A percentile compares a stretch with the other conserved stretches of the same genome.
Conservation (phyloP, 2,888 invertebrate species). For the Apamea anceps region DNA sequence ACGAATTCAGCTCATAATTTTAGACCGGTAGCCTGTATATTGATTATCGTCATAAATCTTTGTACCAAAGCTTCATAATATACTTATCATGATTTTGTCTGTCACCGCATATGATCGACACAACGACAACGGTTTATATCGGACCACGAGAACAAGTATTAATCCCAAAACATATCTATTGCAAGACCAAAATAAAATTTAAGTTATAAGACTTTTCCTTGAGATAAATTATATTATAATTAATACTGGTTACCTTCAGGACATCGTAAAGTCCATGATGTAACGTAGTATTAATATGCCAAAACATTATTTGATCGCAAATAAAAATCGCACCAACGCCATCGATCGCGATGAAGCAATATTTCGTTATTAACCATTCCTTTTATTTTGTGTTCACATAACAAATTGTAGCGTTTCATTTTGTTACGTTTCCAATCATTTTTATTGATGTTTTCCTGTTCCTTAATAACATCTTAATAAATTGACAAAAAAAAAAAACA, state of each 20-base stretch:
- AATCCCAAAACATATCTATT: neutral
- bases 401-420: slow-evolving; percentile 61
- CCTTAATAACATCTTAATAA: neutral
- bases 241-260: neutral
- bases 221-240: neutral
- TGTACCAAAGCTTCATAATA: neutral
- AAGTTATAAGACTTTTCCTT: neutral
- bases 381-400: slow-evolving; percentile 62
- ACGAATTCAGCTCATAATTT: too few species aligned
- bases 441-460: slow-evolving; percentile 27
- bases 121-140: neutral
- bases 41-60: neutral
- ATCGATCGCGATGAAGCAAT: slow-evolving; percentile 74
- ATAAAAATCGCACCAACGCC: slow-evolving; percentile 77
- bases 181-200: too few species aligned
- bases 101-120: too few species aligned
- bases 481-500: neutral
- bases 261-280: slow-evolving; percentile 2
- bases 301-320: slow-evolving; percentile 69
- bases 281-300: slow-evolving; percentile 57
- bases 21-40: neutral
- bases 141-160: neutral
- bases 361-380: slow-evolving; percentile 70
- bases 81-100: neutral
- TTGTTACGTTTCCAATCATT: slow-evolving; percentile 36